These are phyloP conservation scores for Drosophila sproati DNA, from an alignment of 1,140 invertebrate species.

Conservation along the genomic window DNA sequence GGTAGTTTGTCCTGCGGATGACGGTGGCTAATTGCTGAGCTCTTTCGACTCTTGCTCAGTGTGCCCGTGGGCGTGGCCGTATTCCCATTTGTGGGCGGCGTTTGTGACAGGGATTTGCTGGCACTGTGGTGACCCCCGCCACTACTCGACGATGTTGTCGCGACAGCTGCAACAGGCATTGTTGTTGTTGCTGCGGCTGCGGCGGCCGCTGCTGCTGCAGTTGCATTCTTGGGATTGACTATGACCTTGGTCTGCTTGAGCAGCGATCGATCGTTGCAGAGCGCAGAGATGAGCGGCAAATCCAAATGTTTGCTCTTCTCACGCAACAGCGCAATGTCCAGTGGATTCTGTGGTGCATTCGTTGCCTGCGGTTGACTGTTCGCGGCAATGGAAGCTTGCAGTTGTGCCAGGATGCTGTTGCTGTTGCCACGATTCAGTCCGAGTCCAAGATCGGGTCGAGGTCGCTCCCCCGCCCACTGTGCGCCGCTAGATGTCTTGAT, in stretches of 20 bases:
- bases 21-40: constrained; percentile 86
- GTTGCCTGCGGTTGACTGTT: constrained; percentile 51
- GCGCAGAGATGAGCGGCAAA: constrained; percentile 93
- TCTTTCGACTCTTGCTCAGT: constrained; percentile 87
- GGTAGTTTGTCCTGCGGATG: constrained; percentile 86
- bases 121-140: constrained; percentile 28
- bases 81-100: background rate
- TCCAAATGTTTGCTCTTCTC: constrained; percentile 95
- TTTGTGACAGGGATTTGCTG: constrained; percentile 21
- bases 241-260: constrained; percentile 94
- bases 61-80: constrained; percentile 81
- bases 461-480: constrained; percentile 79
- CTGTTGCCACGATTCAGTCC: constrained; percentile 52
- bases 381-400: constrained; percentile 71
- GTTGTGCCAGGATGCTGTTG: constrained; percentile 76
- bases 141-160: background rate
- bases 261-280: constrained; percentile 94
- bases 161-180: constrained; percentile 25
- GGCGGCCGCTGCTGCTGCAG: constrained; percentile 11
- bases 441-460: constrained; percentile 56
- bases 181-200: background rate
- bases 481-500: constrained; percentile 79
- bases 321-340: constrained; percentile 92
- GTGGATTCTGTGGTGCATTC: constrained; percentile 62
- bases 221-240: constrained; percentile 87